Conservation (phyloP, 2,888 invertebrate genomes). For the Drosophila buzzatii region DNA sequence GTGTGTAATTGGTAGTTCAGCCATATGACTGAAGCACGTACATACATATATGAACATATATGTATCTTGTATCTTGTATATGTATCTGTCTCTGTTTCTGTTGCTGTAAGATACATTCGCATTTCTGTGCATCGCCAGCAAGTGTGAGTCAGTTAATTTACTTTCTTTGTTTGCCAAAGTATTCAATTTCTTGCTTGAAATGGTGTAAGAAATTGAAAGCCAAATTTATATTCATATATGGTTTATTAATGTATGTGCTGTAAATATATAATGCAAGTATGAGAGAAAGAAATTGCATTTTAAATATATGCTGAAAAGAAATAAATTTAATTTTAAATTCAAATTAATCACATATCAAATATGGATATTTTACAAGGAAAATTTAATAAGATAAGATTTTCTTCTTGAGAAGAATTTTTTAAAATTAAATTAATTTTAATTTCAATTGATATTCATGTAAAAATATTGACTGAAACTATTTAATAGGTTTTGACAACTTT, state of each 20-base stretch:
- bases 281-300: neutral
- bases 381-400: too few species aligned
- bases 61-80: slow-evolving; percentile 14
- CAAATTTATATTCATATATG: neutral
- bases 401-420: too few species aligned
- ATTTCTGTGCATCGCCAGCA: neutral
- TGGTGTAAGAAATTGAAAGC: neutral
- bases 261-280: neutral
- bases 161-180: slow-evolving; percentile 31
- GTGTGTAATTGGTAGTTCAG: slow-evolving; percentile 34
- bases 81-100: too few species aligned
- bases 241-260: neutral
- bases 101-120: slow-evolving; percentile 15
- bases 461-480: too few species aligned
- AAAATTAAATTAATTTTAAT: too few species aligned
- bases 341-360: neutral
- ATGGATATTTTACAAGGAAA: neutral
- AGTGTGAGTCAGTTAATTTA: slow-evolving; percentile 52
- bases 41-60: neutral
- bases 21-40: neutral
- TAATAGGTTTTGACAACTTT: too few species aligned
- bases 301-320: neutral
- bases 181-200: neutral
- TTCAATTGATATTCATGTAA: too few species aligned
- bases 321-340: too few species aligned